These are phyloP conservation scores for Platygyra sinensis DNA, from an alignment of 64 coral and sea anemone species.

Conservation along the genomic window DNA sequence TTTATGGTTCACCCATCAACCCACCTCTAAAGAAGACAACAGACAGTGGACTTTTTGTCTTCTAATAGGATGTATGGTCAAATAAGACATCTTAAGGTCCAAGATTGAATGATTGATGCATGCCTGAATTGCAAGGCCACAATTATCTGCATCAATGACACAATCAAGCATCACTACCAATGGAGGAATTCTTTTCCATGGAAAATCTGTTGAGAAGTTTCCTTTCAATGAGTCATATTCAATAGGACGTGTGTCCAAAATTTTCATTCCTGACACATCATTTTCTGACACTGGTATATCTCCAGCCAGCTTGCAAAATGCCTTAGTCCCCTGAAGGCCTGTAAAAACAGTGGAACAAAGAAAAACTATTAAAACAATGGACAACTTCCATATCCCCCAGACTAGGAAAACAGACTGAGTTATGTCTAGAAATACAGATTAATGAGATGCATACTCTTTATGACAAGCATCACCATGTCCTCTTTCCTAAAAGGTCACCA, in stretches of 20 bases:
- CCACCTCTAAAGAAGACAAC: constrained; percentile 51
- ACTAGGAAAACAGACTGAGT: no score
- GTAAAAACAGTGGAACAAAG: background rate
- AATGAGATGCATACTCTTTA: no score
- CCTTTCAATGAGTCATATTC: background rate
- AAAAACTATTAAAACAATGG: background rate
- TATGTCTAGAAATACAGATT: no score
- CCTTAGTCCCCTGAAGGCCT: constrained; percentile 53
- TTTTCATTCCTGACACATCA: constrained; percentile 65
- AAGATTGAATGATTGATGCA: constrained; percentile 30
- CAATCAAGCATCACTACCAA: constrained; percentile 47
- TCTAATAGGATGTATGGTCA: constrained; percentile 1
- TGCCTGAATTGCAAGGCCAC: constrained; percentile 50
- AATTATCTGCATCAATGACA: constrained; percentile 31
- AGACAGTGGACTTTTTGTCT: background rate
- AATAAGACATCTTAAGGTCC: constrained; percentile 52
- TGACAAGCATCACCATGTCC: no score
- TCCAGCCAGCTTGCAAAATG: constrained; percentile 67
- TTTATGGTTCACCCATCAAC: background rate
- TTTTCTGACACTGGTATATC: constrained; percentile 54
- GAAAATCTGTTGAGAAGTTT: background rate
- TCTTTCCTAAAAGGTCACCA: no score
- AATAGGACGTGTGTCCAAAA: constrained; percentile 24
- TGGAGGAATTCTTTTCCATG: constrained; percentile 19
- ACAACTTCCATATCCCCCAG: background rate